These are phyloP conservation scores for Cryptops parisi DNA, from an alignment of 2,888 invertebrate genomes.

Conservation along the genomic window DNA sequence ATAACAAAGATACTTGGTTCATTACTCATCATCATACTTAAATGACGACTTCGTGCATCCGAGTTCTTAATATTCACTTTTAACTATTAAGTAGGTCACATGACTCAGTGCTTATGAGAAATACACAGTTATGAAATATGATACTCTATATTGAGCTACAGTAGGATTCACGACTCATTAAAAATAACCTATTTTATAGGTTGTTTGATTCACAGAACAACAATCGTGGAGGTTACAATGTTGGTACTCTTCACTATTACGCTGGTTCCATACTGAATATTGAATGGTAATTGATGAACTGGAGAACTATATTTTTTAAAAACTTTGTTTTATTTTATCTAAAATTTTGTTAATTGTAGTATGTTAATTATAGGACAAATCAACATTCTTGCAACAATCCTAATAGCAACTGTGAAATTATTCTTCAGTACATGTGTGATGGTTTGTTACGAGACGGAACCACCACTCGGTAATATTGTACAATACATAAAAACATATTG, in stretches of 20 bases:
- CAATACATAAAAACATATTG: neutral
- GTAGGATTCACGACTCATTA: too few relatives aligned
- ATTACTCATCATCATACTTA: too few relatives aligned
- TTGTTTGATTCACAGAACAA: slow-evolving; percentile 34
- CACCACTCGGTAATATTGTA: slow-evolving; percentile 26
- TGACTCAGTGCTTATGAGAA: too few relatives aligned
- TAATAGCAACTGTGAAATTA: slow-evolving; percentile 30
- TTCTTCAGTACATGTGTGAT: slow-evolving; percentile 32
- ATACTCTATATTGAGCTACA: too few relatives aligned
- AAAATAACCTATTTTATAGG: slow-evolving; percentile 19
- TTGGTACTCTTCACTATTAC: slow-evolving; percentile 29
- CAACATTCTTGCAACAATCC: slow-evolving; percentile 30
- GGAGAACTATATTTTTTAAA: too few relatives aligned
- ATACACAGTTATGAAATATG: too few relatives aligned
- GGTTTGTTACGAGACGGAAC: slow-evolving; percentile 30
- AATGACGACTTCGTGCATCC: too few relatives aligned
- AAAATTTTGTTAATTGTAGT: too few relatives aligned
- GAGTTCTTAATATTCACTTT: too few relatives aligned
- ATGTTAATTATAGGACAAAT: slow-evolving; percentile 27
- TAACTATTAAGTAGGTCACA: too few relatives aligned
- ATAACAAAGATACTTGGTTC: too few relatives aligned
- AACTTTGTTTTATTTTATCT: too few relatives aligned
- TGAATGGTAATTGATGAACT: slow-evolving; percentile 26
- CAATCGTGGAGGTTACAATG: slow-evolving; percentile 32
- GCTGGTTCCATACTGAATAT: slow-evolving; percentile 28